phyloP scores from a whole-genome alignment of 2,888 invertebrate genomes.

The Cistogaster globosa region DNA sequence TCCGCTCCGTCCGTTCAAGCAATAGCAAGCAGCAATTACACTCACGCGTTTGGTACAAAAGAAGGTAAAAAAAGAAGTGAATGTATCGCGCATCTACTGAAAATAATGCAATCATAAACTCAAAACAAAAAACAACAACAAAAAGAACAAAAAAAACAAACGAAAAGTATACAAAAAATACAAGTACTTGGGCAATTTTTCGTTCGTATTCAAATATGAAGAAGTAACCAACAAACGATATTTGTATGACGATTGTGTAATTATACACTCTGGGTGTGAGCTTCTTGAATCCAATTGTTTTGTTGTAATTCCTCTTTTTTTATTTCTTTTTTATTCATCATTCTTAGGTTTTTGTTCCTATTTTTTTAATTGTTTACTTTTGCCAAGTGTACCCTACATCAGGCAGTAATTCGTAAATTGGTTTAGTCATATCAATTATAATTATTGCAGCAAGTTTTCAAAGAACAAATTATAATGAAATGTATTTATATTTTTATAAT shows the following conservation, averaged over 20 bases:
- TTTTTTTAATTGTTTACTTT: constrained; percentile 17
- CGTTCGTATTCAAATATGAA: constrained; percentile 35
- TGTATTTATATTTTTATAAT: too few relatives aligned
- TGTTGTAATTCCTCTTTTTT: constrained; percentile 30
- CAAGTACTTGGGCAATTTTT: constrained; percentile 46
- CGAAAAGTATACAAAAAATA: neutral
- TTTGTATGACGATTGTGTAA: constrained; percentile 70
- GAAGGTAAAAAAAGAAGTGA: neutral
- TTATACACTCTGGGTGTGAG: constrained; percentile 73
- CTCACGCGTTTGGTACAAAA: constrained; percentile 50
- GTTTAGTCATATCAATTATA: too few relatives aligned
- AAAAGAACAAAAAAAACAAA: neutral
- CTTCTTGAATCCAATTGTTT: constrained; percentile 68
- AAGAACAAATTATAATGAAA: too few relatives aligned
- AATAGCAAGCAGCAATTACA: constrained; percentile 51
- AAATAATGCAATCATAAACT: constrained; percentile 56
- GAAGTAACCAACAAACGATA: constrained; percentile 46
- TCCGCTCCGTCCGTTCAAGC: constrained; percentile 57
- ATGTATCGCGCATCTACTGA: neutral
- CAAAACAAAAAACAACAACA: constrained; percentile 3
- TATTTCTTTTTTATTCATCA: constrained; percentile 12
- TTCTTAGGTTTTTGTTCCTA: constrained; percentile 22
- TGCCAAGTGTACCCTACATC: constrained; percentile 8
- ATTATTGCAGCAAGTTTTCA: neutral
- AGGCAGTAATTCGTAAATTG: neutral